Evolutionary conservation across 2,113 vertebrate genomes (phyloP).

Genomic region (Percopsis transmontana): DNA sequence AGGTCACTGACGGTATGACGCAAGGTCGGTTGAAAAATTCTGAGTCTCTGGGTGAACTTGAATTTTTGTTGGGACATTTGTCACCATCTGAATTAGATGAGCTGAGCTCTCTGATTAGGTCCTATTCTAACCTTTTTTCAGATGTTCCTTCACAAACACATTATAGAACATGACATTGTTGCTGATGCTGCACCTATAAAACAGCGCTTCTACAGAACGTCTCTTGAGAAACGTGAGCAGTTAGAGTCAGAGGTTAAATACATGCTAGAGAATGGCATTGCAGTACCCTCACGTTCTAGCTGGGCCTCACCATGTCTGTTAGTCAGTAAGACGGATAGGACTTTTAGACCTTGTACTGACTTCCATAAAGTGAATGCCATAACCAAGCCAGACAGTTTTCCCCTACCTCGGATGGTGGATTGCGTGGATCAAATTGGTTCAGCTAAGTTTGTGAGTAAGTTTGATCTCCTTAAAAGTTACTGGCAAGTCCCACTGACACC

Average conservation of each 20-base stretch:
- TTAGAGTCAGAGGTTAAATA: slow-evolving; percentile 14
- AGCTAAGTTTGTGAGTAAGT: slow-evolving; percentile 14
- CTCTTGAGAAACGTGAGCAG: not conserved
- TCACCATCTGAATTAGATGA: not conserved
- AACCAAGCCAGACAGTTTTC: slow-evolving; percentile 4
- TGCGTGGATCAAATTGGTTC: slow-evolving; percentile 9
- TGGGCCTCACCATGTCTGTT: slow-evolving; percentile 5
- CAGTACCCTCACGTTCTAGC: not conserved
- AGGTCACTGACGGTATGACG: not conserved
- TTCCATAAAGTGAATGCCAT: not conserved
- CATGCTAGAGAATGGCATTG: slow-evolving; percentile 14
- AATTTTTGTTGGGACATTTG: slow-evolving; percentile 2
- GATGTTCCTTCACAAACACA: slow-evolving; percentile 2
- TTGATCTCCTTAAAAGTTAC: slow-evolving; percentile 14
- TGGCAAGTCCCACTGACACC: not conserved
- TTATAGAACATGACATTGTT: slow-evolving; percentile 20
- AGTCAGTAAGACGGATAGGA: not conserved
- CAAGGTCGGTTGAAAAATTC: slow-evolving; percentile 10
- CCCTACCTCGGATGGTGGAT: slow-evolving; percentile 13
- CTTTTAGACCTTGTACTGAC: not conserved
- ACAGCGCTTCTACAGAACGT: slow-evolving; percentile 9
- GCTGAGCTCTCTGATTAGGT: not conserved
- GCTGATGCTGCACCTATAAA: slow-evolving; percentile 6
- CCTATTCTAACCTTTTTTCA: not conserved
- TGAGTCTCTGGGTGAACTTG: slow-evolving; percentile 1